Conservation (phyloP, 2,797 vertebrate species). For the Sus cebifrons region DNA sequence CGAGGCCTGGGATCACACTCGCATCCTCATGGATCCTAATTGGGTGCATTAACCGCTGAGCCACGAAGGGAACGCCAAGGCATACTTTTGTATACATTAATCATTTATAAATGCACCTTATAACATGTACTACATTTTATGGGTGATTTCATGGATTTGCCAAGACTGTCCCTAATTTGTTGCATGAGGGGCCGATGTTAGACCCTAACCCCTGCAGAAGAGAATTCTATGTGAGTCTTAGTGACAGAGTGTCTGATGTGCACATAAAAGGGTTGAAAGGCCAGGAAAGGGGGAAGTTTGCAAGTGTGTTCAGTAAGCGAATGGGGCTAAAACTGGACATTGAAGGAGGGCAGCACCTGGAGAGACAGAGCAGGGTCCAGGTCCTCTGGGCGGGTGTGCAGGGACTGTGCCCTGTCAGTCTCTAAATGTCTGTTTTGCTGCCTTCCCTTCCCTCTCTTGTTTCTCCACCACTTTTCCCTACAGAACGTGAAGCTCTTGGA, state of each 20-base stretch:
- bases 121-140: neutral
- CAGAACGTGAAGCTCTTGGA: slow-evolving; percentile 96
- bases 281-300: neutral
- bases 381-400: no score
- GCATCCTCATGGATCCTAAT: no score
- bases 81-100: neutral
- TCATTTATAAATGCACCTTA: neutral
- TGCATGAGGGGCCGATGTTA: slow-evolving; percentile 5
- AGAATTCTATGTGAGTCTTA: neutral
- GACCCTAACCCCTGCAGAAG: neutral
- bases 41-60: no score
- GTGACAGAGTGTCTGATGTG: neutral
- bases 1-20: no score
- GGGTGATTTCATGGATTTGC: slow-evolving; percentile 9
- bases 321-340: neutral
- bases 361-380: neutral
- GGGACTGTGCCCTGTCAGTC: neutral
- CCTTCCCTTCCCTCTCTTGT: neutral
- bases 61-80: no score
- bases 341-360: no score
- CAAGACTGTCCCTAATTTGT: neutral
- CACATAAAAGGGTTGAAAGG: neutral
- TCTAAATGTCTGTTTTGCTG: neutral
- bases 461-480: neutral
- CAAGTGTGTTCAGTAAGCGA: neutral